These are phyloP conservation scores for Coendou prehensilis DNA, from an alignment of 2,797 vertebrate genomes.

Conservation along the genomic window DNA sequence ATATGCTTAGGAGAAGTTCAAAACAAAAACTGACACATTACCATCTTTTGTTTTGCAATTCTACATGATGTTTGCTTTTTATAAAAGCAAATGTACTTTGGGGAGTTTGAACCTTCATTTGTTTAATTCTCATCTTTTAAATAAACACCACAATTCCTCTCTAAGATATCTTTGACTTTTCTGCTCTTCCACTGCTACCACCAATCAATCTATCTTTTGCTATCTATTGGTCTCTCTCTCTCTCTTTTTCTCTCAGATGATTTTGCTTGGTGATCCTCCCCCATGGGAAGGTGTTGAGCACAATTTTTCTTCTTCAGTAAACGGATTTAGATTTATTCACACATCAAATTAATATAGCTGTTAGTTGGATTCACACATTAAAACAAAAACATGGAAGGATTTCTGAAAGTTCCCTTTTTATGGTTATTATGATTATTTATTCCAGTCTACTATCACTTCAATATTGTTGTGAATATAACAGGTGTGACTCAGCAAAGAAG, in stretches of 20 bases:
- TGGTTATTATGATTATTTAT: background rate
- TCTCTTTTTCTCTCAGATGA: background rate
- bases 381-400: background rate
- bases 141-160: background rate
- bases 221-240: background rate
- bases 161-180: background rate
- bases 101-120: background rate
- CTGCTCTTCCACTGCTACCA: background rate
- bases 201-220: background rate
- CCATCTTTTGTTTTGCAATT: background rate
- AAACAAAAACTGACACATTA: background rate
- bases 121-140: background rate
- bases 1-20: background rate
- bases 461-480: background rate
- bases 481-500: background rate
- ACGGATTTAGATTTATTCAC: background rate
- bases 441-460: background rate
- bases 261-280: background rate
- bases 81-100: background rate
- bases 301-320: slow-evolving; percentile 20
- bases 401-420: background rate
- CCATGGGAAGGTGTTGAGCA: background rate
- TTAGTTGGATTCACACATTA: background rate
- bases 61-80: background rate
- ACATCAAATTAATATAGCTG: background rate